phyloP scores from a whole-genome alignment of 1,140 invertebrate genomes.

The Trigoniulus corallinus region DNA sequence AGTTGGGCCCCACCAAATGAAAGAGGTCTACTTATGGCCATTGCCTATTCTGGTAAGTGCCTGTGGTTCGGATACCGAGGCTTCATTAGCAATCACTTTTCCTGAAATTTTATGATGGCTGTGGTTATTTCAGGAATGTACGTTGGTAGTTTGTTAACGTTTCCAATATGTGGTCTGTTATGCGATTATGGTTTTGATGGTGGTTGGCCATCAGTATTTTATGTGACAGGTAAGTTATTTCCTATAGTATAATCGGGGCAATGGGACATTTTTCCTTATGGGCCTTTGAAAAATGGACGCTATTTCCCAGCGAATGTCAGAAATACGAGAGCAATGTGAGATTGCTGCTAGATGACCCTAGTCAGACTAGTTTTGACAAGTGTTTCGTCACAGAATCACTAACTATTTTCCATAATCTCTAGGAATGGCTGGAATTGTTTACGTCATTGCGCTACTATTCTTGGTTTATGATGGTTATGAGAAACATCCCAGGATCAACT shows the following conservation, averaged over 20 bases:
- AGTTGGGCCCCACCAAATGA: conserved; percentile 36
- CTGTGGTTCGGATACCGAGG: too few relatives aligned
- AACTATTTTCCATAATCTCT: not conserved
- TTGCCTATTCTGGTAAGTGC: conserved; percentile 26
- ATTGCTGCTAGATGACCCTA: too few relatives aligned
- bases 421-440: conserved; percentile 23
- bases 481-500: conserved; percentile 31
- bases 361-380: too few relatives aligned
- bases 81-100: too few relatives aligned
- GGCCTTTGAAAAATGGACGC: not conserved
- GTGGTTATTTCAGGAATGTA: conserved; percentile 14
- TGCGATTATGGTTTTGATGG: conserved; percentile 24
- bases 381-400: not conserved
- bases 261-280: too few relatives aligned
- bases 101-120: too few relatives aligned
- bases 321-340: too few relatives aligned
- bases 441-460: conserved; percentile 27
- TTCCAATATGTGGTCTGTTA: conserved; percentile 25
- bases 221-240: conserved; percentile 20
- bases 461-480: conserved; percentile 31
- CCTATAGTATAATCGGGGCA: too few relatives aligned
- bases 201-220: conserved; percentile 30
- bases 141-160: conserved; percentile 26
- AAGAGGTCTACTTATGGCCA: conserved; percentile 22
- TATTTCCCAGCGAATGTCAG: not conserved